A percentile compares a stretch with the other conserved stretches of the same genome.
phyloP scores from a whole-genome alignment of 2,888 invertebrate species.

The Dioctria rufipes region DNA sequence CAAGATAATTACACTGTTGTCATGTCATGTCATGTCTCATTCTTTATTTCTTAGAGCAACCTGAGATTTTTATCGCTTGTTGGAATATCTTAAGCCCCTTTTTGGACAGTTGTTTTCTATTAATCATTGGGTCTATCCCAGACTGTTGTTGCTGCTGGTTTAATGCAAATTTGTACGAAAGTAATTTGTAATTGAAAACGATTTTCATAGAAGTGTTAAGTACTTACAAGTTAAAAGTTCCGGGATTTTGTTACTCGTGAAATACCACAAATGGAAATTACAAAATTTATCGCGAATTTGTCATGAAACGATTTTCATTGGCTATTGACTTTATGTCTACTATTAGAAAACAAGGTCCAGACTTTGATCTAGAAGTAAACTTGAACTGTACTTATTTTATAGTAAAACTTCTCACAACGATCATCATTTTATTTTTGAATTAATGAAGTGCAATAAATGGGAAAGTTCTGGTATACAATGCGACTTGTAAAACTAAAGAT shows the following conservation, averaged over 20 bases:
- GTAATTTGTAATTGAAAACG: not conserved
- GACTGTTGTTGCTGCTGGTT: not conserved
- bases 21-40: not conserved
- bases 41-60: not conserved
- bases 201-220: not conserved
- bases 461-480: too few relatives aligned
- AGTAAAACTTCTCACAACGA: too few relatives aligned
- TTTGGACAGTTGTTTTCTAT: not conserved
- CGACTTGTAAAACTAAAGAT: too few relatives aligned
- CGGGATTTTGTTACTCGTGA: not conserved
- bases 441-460: too few relatives aligned
- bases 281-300: too few relatives aligned
- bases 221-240: not conserved
- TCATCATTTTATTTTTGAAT: too few relatives aligned
- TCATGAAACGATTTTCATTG: too few relatives aligned
- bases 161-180: too few relatives aligned
- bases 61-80: not conserved
- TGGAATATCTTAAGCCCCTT: not conserved
- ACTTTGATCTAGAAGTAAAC: too few relatives aligned
- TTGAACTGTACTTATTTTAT: too few relatives aligned
- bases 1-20: conserved; percentile 1
- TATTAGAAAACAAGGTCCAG: too few relatives aligned
- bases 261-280: not conserved
- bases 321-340: too few relatives aligned
- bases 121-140: not conserved